Base-by-base conservation (phyloP, 2,797 vertebrate species). In the Apogon talboti region DNA sequence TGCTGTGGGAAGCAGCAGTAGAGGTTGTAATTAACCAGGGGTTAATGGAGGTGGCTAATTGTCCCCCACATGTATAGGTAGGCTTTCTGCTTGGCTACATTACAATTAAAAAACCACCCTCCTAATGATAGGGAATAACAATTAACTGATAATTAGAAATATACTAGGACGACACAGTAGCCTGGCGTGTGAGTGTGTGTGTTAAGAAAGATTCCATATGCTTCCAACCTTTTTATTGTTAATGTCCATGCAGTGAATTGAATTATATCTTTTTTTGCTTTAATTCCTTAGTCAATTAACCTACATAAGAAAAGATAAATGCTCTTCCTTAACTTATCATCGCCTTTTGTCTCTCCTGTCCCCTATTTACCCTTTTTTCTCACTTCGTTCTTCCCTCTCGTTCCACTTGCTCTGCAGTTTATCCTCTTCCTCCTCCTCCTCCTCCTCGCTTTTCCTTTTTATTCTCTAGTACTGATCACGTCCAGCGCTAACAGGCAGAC, bases 1-100 rank as follows among this genome's bases (percentile, higher is more conserved):
- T 91, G 89, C 89, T 91, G 78, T 79, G 89, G 87, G 87, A 91
- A 88, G 89, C 89, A 89, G 89, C 88, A 80, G 14, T 86, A 79
- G 90, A 88, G 88, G 79, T 90, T 92, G 91, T 93, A 90, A 94
- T 94, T 93, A 93, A 93, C 87, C 86, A 85, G 85, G 91, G 94
- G 94, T 94, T 94, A 94, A 94, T 94, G 93, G 93, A 91, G 94
- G 93, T 94, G 92, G 89, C 90, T 93, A 92, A 94, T 93, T 92
- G 91, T 88, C 87, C 92, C 90, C 92, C 89, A 81, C 87, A 92
- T 91, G 92, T 93, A 93, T 92, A 91, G 92, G 90, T 93, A 92
- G 87, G 74, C 81, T 94, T 94, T 94, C 91, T 94, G 92, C 92
- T 92, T 91, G 74, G 93, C 86, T 93, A 92, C 92, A 86, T 94